These are phyloP conservation scores for Eudorcas thomsonii DNA, from an alignment of 2,113 vertebrate genomes.

Conservation along the genomic window DNA sequence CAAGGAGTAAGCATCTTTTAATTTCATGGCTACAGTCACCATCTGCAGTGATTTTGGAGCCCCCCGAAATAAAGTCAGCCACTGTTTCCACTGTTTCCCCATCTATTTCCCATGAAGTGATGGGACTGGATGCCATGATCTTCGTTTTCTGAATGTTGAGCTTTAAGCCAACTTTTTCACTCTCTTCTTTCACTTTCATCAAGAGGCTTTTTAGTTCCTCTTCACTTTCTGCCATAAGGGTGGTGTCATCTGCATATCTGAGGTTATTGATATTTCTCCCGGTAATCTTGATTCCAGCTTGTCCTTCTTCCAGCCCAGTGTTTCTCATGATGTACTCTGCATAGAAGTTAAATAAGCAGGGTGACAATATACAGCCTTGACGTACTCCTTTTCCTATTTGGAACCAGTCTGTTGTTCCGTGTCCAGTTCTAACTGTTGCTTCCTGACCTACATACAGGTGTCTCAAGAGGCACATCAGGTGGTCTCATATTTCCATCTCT, in stretches of 20 bases:
- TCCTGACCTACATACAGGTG: not conserved
- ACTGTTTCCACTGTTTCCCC: not conserved
- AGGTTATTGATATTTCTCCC: rapidly evolving
- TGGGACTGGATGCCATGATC: not conserved
- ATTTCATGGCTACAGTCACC: not conserved
- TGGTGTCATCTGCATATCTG: not conserved
- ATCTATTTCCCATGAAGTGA: not conserved
- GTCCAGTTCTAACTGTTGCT: not conserved
- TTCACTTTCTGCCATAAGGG: not conserved
- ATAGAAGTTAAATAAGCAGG: not conserved
- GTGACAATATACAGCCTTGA: not conserved
- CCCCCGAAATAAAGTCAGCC: not conserved
- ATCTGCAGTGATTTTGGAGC: not conserved
- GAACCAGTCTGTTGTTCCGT: not conserved
- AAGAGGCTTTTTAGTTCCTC: not conserved
- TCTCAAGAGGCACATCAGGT: not conserved
- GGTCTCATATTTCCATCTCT: not conserved
- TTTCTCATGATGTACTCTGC: not conserved
- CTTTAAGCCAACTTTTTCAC: not conserved
- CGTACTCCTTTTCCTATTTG: not conserved
- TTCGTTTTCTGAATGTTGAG: not conserved
- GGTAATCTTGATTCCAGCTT: not conserved
- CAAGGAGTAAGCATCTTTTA: not conserved
- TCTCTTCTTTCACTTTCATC: not conserved
- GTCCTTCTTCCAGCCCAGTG: not conserved